Percentiles rank a stretch among this genome's conserved stretches.
These are phyloP conservation scores for Pristionchus japonicus DNA, from an alignment of 2,888 invertebrate genomes.

Conservation along the genomic window DNA sequence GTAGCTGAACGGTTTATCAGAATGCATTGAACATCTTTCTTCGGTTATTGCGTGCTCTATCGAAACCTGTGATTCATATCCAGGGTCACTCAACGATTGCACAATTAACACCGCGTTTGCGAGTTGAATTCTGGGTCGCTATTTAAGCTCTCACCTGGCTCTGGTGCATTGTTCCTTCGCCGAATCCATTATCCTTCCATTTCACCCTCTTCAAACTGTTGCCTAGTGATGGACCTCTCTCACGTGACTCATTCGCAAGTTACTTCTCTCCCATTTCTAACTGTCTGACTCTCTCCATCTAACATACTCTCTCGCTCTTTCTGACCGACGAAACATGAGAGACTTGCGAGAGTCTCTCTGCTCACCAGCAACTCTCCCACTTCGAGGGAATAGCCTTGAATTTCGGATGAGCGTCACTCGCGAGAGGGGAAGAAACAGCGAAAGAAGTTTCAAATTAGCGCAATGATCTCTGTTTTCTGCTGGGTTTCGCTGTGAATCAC, in stretches of 20 bases:
- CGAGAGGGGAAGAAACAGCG: background rate
- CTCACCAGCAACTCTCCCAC: background rate
- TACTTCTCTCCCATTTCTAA: too few relatives aligned
- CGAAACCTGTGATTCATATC: too few relatives aligned
- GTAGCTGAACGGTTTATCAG: too few relatives aligned
- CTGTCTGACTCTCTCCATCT: too few relatives aligned
- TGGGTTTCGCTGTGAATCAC: too few relatives aligned
- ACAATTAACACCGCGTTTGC: too few relatives aligned
- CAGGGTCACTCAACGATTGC: too few relatives aligned
- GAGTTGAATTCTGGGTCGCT: too few relatives aligned
- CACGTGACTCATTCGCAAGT: background rate
- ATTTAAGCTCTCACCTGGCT: background rate
- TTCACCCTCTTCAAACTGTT: background rate
- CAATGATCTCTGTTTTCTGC: background rate
- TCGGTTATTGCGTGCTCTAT: background rate
- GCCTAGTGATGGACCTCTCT: background rate
- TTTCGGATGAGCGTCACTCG: background rate
- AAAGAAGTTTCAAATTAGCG: background rate
- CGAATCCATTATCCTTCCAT: background rate
- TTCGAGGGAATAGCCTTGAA: background rate
- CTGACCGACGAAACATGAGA: too few relatives aligned
- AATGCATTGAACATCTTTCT: background rate
- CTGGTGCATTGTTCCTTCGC: background rate
- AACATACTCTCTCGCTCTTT: too few relatives aligned
- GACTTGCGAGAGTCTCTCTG: too few relatives aligned